phyloP scores from a whole-genome alignment of 2,797 vertebrate genomes.

The Hemibagrus guttatus region DNA sequence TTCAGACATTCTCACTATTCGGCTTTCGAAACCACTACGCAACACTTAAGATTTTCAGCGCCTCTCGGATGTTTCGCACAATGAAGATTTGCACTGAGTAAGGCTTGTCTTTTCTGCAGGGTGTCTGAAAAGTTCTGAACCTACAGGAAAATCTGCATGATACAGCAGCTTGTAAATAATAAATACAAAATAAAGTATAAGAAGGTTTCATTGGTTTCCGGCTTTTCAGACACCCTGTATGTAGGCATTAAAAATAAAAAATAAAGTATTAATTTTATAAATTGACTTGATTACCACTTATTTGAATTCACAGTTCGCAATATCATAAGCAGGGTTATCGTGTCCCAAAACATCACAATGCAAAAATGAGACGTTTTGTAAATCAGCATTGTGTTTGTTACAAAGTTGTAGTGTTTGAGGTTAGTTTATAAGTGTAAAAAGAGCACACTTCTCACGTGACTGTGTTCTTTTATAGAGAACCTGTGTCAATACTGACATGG shows the following conservation, averaged over 20 bases:
- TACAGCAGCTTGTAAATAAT: not conserved
- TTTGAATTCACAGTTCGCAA: slow-evolving; percentile 12
- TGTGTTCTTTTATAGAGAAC: not conserved
- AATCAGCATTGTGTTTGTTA: not conserved
- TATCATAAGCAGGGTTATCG: not conserved
- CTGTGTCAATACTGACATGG: too few species aligned
- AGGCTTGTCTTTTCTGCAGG: not conserved
- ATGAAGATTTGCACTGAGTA: not conserved
- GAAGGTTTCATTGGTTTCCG: not conserved
- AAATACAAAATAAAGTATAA: not conserved
- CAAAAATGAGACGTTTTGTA: not conserved
- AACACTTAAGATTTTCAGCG: not conserved
- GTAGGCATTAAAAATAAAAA: too few species aligned
- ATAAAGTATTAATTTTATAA: too few species aligned
- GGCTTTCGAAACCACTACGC: not conserved
- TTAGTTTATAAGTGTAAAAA: not conserved
- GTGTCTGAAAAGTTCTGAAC: not conserved
- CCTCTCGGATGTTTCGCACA: not conserved
- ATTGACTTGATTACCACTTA: too few species aligned
- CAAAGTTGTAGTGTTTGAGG: not conserved
- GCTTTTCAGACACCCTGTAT: not conserved
- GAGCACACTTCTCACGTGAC: not conserved
- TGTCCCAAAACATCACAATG: not conserved
- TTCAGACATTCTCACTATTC: slow-evolving; percentile 44
- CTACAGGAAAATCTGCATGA: too few species aligned